phyloP scores from a whole-genome alignment of 2,113 vertebrate genomes.

The Ophthalmolycus amberensis region DNA sequence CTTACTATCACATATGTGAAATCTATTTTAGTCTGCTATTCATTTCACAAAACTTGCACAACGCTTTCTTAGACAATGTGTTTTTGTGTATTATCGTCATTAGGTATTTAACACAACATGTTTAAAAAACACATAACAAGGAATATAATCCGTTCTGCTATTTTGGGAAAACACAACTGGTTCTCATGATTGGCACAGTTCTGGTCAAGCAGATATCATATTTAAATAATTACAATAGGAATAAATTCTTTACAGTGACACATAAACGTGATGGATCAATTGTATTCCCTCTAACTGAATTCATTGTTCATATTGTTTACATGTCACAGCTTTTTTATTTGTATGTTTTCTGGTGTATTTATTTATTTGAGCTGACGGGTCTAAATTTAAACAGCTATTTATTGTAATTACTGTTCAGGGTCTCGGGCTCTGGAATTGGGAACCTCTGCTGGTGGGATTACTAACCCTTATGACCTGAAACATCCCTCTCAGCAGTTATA shows the following conservation, averaged over 20 bases:
- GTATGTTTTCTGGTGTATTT: not conserved
- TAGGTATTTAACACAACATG: not conserved
- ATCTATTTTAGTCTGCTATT: not conserved
- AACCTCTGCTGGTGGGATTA: not conserved
- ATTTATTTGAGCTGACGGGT: not conserved
- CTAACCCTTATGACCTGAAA: not conserved
- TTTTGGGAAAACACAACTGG: not conserved
- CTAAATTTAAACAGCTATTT: not conserved
- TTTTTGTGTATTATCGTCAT: not conserved
- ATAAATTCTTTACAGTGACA: not conserved
- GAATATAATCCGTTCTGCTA: not conserved
- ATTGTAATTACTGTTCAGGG: not conserved
- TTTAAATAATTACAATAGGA: not conserved
- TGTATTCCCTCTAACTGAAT: not conserved
- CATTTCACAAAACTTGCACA: not conserved
- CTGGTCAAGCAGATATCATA: not conserved
- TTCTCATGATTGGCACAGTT: not conserved
- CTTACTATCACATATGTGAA: not conserved
- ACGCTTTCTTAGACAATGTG: not conserved
- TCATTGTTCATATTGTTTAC: not conserved
- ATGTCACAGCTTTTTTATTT: not conserved
- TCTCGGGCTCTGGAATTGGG: not conserved
- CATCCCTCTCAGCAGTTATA: not conserved
- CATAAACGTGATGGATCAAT: not conserved
- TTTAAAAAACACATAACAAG: not conserved